Evolutionary conservation across 2,888 invertebrate genomes (phyloP).

Genomic region (Panopea generosa): DNA sequence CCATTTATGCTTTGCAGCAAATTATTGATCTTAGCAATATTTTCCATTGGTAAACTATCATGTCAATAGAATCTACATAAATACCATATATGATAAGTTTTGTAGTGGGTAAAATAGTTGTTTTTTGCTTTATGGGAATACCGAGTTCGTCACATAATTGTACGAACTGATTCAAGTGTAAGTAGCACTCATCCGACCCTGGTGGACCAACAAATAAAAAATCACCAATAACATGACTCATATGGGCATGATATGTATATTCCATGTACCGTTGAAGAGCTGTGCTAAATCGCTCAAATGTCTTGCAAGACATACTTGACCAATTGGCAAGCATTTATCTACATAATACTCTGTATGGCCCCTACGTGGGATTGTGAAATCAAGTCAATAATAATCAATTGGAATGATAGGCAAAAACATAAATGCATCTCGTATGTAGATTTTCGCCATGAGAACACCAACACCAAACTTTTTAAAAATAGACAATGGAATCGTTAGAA

Average conservation of each 20-base stretch:
- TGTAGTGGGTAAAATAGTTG: constrained; percentile 9
- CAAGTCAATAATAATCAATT: too few species aligned
- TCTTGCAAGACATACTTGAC: constrained; percentile 2
- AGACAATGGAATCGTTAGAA: constrained; percentile 5
- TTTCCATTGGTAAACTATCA: constrained; percentile 20
- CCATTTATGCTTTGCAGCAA: background rate
- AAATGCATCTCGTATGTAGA: constrained; percentile 25
- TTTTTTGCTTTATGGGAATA: constrained; percentile 1
- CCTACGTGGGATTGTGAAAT: too few species aligned
- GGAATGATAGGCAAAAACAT: constrained; percentile 26
- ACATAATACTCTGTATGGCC: background rate
- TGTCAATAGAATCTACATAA: constrained; percentile 13
- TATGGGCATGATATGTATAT: background rate
- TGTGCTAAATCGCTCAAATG: constrained; percentile 14
- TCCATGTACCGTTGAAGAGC: constrained; percentile 23
- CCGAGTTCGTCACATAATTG: too few species aligned
- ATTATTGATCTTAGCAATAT: constrained; percentile 3
- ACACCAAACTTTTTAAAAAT: background rate
- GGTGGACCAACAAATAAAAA: constrained; percentile 13
- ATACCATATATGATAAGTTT: constrained; percentile 21
- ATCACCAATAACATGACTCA: too few species aligned
- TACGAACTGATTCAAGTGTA: too few species aligned
- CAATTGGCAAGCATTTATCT: constrained; percentile 30
- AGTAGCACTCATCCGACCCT: constrained; percentile 3
- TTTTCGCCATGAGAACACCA: constrained; percentile 2